Conservation (phyloP, 2,797 vertebrate species). For the Onychomys arenicola region DNA sequence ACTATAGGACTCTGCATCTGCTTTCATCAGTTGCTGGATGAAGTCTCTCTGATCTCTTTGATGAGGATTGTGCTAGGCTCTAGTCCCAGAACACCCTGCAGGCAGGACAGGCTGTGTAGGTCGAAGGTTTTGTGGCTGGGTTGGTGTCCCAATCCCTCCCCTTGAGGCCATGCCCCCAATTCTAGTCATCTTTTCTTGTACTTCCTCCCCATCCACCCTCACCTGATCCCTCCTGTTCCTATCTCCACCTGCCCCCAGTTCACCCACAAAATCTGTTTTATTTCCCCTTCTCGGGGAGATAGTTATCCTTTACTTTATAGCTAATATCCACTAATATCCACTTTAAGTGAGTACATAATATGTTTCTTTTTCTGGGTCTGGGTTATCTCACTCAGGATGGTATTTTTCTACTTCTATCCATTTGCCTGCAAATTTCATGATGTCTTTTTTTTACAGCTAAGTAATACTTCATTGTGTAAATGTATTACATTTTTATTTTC, state of each 20-base stretch:
- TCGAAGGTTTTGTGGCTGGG: not conserved
- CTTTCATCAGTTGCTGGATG: not conserved
- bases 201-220: not conserved
- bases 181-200: not conserved
- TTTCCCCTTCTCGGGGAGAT: not conserved
- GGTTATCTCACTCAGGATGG: not conserved
- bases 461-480: not conserved
- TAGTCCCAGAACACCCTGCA: not conserved
- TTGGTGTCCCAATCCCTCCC: not conserved
- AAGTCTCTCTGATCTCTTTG: not conserved
- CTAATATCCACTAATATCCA: not conserved
- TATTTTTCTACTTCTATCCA: not conserved
- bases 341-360: not conserved
- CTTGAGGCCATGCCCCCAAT: not conserved
- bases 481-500: not conserved
- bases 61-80: not conserved
- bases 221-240: not conserved
- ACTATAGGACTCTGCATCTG: not conserved
- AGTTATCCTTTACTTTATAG: not conserved
- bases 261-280: not conserved
- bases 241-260: not conserved
- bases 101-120: not conserved
- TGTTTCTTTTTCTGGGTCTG: not conserved
- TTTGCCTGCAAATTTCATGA: not conserved
- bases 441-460: not conserved